Percentiles rank a stretch among this genome's conserved stretches.
Evolutionary conservation across 2,888 invertebrate species (phyloP).

Genomic region (Protonemura montana): DNA sequence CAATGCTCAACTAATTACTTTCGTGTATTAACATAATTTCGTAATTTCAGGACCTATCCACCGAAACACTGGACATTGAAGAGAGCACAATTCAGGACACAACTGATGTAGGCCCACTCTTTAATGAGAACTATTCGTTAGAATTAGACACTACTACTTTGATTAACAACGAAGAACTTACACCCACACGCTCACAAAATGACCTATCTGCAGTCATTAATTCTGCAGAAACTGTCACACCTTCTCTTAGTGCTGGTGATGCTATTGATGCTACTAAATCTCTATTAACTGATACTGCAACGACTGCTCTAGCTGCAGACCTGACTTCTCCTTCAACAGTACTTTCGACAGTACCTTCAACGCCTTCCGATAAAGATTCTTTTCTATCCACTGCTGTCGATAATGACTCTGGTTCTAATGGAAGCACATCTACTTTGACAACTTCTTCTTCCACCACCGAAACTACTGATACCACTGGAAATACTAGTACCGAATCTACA

Average conservation of each 20-base stretch:
- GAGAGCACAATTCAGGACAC: slow-evolving; percentile 34
- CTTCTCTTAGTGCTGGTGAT: not conserved
- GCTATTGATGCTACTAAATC: not conserved
- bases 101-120: slow-evolving; percentile 23
- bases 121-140: slow-evolving; percentile 3
- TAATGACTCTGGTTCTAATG: slow-evolving; percentile 21
- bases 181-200: not conserved
- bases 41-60: slow-evolving; percentile 36
- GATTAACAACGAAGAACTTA: slow-evolving; percentile 1
- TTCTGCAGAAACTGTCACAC: not conserved
- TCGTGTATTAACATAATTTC: slow-evolving; percentile 1
- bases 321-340: not conserved
- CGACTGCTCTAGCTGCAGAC: not conserved
- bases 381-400: slow-evolving; percentile 47
- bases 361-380: slow-evolving; percentile 52
- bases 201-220: not conserved
- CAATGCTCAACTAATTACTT: not conserved
- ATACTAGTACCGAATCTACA: slow-evolving; percentile 39
- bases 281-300: not conserved
- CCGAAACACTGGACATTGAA: slow-evolving; percentile 39
- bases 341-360: slow-evolving; percentile 52
- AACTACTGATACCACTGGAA: slow-evolving; percentile 43
- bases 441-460: slow-evolving; percentile 10
- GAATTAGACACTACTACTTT: slow-evolving; percentile 21
- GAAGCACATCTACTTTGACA: slow-evolving; percentile 44